phyloP scores from a whole-genome alignment of 2,113 vertebrate species.

The Pholis gunnellus region DNA sequence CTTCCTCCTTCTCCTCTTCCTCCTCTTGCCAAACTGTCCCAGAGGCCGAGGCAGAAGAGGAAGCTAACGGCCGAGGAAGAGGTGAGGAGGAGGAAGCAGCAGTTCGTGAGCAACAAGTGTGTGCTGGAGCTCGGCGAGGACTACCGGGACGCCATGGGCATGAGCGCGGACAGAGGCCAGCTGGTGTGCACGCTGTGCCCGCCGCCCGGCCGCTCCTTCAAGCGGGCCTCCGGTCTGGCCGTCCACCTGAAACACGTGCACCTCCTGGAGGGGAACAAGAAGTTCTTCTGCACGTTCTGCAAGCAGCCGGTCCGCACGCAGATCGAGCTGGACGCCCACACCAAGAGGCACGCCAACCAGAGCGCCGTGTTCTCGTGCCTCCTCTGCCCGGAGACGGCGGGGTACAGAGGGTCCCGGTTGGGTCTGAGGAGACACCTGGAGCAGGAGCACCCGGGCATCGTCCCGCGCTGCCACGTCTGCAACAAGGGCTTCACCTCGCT shows the following conservation, averaged over 20 bases:
- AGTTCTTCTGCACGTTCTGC: slow-evolving; percentile 53
- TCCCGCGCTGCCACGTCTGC: slow-evolving; percentile 59
- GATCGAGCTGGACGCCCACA: slow-evolving; percentile 49
- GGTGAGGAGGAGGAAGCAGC: not conserved
- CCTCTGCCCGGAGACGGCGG: slow-evolving; percentile 26
- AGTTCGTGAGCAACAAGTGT: slow-evolving; percentile 17
- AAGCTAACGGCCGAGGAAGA: accelerated
- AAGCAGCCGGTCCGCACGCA: slow-evolving; percentile 35
- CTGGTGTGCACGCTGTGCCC: slow-evolving; percentile 58
- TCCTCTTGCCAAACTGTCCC: too few species aligned
- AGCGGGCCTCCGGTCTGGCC: slow-evolving; percentile 34
- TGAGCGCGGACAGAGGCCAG: not conserved
- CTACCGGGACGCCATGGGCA: not conserved
- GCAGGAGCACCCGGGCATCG: slow-evolving; percentile 58
- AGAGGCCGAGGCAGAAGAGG: slow-evolving; percentile 17
- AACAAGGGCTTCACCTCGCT: slow-evolving; percentile 49
- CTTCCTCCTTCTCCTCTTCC: too few species aligned
- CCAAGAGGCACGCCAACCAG: slow-evolving; percentile 45
- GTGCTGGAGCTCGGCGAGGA: slow-evolving; percentile 33
- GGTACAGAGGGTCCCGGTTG: not conserved
- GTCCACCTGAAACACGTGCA: slow-evolving; percentile 50
- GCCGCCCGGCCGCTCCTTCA: slow-evolving; percentile 42
- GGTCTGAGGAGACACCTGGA: slow-evolving; percentile 60
- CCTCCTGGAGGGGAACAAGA: slow-evolving; percentile 36
- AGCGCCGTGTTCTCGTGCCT: slow-evolving; percentile 47